Conservation (phyloP, 1,140 invertebrate genomes). For the Piezodorus guildinii region DNA sequence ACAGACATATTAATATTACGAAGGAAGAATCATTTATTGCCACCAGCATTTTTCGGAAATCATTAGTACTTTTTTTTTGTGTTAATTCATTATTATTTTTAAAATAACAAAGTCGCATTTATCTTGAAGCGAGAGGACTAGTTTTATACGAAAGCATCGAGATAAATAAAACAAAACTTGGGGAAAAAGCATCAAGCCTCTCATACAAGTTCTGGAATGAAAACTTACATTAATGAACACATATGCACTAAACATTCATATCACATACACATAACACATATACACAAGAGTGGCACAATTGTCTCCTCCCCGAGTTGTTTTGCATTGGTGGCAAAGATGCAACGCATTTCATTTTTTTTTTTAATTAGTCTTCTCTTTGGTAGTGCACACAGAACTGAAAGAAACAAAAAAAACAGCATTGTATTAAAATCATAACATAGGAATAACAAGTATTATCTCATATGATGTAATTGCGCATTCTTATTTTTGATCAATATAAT, state of each 20-base stretch:
- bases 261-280: neutral
- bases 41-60: too few relatives aligned
- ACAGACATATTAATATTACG: too few relatives aligned
- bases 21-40: too few relatives aligned
- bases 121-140: slow-evolving; percentile 7
- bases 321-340: slow-evolving; percentile 5
- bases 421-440: too few relatives aligned
- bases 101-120: too few relatives aligned
- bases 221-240: neutral
- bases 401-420: neutral
- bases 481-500: neutral
- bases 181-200: neutral
- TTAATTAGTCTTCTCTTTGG: neutral
- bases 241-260: neutral
- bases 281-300: neutral
- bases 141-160: neutral
- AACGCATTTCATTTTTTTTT: neutral
- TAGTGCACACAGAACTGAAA: slow-evolving; percentile 2
- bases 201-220: neutral
- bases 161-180: neutral
- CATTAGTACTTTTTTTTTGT: too few relatives aligned
- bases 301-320: neutral
- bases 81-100: too few relatives aligned
- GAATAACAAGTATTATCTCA: neutral
- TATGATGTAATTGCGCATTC: neutral